Base-by-base conservation (phyloP, 2,888 invertebrate genomes). In the Diplolepis rosae region DNA sequence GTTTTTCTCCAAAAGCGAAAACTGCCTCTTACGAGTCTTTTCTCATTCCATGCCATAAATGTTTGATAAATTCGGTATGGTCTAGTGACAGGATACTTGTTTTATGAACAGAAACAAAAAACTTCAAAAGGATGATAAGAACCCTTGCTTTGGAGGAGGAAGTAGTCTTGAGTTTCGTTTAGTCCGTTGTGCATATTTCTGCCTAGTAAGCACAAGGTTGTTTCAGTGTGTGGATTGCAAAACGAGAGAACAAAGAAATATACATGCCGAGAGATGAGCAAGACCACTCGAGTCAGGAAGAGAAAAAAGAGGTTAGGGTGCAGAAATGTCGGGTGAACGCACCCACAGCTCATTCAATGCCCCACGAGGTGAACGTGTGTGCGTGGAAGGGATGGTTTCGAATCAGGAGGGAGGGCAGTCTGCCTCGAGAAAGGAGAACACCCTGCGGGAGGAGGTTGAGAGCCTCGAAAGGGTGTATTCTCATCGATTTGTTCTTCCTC, bases 111-210 rank as follows among this genome's bases (percentile, higher is more conserved):
- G 39, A 66, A 70, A 52, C 45, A 28, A 65, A 13, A 45, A n/a
- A 32, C 13, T 52, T 30, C 30, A 48, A 24, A 51, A 54, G 15
- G 24, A 70, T 30, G 75, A 50, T 69, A 74, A 79, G 77, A 70
- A 77, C 78, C 75, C 76, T 83, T 66, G 83, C 79, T 82, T 83
- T 79, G 77, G 76, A 54, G n/a, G 68, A 68, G 66, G 66, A 76
- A 74, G 79, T 78, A 80, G 76, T 70, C 73, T 74, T 78, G 71
- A 69, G 77, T 76, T 80, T 79, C 77, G 77, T 82, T 81, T 42
- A 52, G 67, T 80, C 78, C 77, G 77, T 82, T 81, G 45, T 61
- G 67, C 66, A 68, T 71, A 73, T 75, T 75, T 78, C 65, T 70
- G 56, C 50, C 50, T 45, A 35, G 35, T 67, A 54, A 70, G 66